Percentiles rank a stretch among this genome's conserved stretches.
These are phyloP conservation scores for Gracilinanus agilis DNA, from an alignment of 2,113 vertebrate species.

Conservation along the genomic window DNA sequence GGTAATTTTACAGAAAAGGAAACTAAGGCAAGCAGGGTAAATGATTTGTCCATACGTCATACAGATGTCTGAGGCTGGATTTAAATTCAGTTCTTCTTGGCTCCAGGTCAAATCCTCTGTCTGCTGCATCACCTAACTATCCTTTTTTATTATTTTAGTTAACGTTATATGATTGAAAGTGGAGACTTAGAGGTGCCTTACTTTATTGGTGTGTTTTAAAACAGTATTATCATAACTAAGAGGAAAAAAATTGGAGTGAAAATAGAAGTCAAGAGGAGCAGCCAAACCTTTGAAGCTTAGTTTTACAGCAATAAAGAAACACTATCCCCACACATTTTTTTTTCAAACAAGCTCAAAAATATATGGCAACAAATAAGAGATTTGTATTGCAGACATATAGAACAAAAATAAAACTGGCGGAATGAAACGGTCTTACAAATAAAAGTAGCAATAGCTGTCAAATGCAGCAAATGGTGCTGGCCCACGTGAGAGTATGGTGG, in stretches of 20 bases:
- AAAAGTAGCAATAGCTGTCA: neutral
- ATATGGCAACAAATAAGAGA: slow-evolving; percentile 20
- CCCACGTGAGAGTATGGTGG: neutral
- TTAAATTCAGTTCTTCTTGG: no score
- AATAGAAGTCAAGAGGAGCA: neutral
- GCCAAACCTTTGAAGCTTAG: neutral
- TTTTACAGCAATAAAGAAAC: neutral
- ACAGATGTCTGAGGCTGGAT: no score
- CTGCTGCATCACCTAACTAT: no score
- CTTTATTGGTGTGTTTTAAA: no score
- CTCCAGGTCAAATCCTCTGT: no score
- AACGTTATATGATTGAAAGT: no score
- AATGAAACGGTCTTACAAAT: neutral
- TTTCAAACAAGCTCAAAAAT: neutral
- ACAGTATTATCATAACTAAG: no score
- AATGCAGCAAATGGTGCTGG: slow-evolving; percentile 21
- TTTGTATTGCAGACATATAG: neutral
- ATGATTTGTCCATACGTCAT: no score
- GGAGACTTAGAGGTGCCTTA: no score
- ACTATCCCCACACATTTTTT: neutral
- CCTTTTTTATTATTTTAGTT: no score
- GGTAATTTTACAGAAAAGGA: no score
- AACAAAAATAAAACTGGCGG: slow-evolving; percentile 24
- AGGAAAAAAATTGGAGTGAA: neutral
- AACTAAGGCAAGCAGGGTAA: no score